phyloP scores from a whole-genome alignment of 2,797 vertebrate genomes.

The Sardinella longiceps region DNA sequence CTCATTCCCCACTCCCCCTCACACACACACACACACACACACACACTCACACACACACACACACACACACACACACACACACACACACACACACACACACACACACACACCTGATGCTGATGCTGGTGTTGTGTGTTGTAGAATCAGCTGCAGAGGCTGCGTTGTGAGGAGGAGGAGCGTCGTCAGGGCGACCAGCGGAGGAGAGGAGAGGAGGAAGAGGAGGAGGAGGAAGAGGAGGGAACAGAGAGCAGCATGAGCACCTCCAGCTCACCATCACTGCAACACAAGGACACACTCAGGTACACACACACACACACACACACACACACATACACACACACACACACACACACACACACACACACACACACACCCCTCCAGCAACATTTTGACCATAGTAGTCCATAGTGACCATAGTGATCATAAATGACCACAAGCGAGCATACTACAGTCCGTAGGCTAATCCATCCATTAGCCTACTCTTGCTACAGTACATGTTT shows the following conservation, averaged over 20 bases:
- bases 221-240: conserved; percentile 77
- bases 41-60: background rate
- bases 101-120: background rate
- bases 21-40: no score
- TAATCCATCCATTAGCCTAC: no score
- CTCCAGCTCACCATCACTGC: conserved; percentile 84
- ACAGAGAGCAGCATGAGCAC: conserved; percentile 80
- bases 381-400: no score
- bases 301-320: conserved; percentile 20
- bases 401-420: no score
- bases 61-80: conserved; percentile 71
- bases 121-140: conserved; percentile 50
- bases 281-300: conserved; percentile 70
- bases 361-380: no score
- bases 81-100: background rate
- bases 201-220: conserved; percentile 61
- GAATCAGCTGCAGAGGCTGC: conserved; percentile 87
- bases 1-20: no score
- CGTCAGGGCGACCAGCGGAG: conserved; percentile 63
- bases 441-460: no score
- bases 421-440: no score
- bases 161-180: conserved; percentile 79
- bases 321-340: conserved; percentile 58
- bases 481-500: no score
- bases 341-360: no score